Conservation (phyloP, 2,113 vertebrate species). For the Brachypteracias leptosomus region DNA sequence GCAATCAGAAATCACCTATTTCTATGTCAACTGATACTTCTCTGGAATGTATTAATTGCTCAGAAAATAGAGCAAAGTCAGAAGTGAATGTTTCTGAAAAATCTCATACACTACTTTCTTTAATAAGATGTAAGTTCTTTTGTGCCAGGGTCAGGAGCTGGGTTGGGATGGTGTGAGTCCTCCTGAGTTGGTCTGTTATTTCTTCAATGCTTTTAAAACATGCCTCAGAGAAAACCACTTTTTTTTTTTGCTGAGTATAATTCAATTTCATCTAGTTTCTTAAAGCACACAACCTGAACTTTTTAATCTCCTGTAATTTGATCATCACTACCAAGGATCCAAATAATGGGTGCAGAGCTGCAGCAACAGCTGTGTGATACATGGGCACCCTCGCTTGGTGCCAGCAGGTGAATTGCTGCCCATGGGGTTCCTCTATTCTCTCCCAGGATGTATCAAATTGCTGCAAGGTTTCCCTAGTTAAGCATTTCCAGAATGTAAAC, state of each 20-base stretch:
- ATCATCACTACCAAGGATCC: rapidly evolving
- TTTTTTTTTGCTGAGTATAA: rapidly evolving
- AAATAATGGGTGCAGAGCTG: neutral
- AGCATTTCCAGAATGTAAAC: rapidly evolving
- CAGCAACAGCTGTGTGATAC: neutral
- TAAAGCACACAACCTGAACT: too few species aligned
- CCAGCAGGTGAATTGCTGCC: neutral
- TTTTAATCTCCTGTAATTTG: neutral
- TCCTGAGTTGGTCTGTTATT: too few species aligned
- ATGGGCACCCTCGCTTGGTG: too few species aligned
- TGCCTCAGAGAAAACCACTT: too few species aligned
- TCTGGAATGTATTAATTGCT: neutral
- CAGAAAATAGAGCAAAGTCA: neutral
- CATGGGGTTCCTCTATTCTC: neutral
- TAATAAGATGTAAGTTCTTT: neutral
- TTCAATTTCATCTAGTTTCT: neutral
- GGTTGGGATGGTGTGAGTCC: rapidly evolving
- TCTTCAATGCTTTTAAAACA: too few species aligned
- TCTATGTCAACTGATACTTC: neutral
- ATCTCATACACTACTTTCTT: neutral
- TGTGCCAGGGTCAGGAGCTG: neutral
- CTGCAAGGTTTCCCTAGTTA: neutral
- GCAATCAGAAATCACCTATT: neutral
- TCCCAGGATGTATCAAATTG: neutral
- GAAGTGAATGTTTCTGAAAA: neutral